Evolutionary conservation across 2,797 vertebrate species (phyloP).

Genomic region (Protonibea diacanthus): DNA sequence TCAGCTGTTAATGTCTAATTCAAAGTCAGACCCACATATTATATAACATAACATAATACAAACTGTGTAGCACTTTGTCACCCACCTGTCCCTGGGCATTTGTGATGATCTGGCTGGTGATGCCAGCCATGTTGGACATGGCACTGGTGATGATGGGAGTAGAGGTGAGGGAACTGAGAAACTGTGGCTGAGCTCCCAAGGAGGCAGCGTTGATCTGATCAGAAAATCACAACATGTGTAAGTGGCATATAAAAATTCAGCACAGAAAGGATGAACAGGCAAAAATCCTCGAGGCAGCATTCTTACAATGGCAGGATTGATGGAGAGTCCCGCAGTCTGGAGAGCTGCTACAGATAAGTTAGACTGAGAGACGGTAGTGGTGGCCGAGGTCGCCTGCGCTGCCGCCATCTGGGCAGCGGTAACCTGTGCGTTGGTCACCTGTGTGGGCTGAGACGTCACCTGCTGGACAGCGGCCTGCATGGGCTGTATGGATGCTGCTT

Average conservation of each 20-base stretch:
- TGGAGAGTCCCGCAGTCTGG: slow-evolving; percentile 92
- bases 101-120: slow-evolving; percentile 94
- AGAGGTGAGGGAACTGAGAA: slow-evolving; percentile 92
- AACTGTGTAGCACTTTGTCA: not conserved
- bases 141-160: slow-evolving; percentile 91
- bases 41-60: not conserved
- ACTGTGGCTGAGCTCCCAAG: slow-evolving; percentile 92
- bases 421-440: slow-evolving; percentile 82
- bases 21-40: not conserved
- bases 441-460: slow-evolving; percentile 74
- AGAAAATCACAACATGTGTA: slow-evolving; percentile 14
- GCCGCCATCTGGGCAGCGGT: slow-evolving; percentile 79
- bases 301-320: slow-evolving; percentile 94
- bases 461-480: slow-evolving; percentile 77
- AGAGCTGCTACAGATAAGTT: slow-evolving; percentile 88
- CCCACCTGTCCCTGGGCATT: slow-evolving; percentile 94
- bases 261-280: not conserved
- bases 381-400: slow-evolving; percentile 74
- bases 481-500: slow-evolving; percentile 80
- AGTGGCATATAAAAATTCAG: not conserved
- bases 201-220: slow-evolving; percentile 91
- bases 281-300: not conserved
- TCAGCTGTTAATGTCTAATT: no score
- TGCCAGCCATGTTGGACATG: slow-evolving; percentile 90
- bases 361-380: slow-evolving; percentile 84